These are phyloP conservation scores for Oncopodura yosiiana DNA, from an alignment of 1,140 invertebrate genomes.

Conservation along the genomic window DNA sequence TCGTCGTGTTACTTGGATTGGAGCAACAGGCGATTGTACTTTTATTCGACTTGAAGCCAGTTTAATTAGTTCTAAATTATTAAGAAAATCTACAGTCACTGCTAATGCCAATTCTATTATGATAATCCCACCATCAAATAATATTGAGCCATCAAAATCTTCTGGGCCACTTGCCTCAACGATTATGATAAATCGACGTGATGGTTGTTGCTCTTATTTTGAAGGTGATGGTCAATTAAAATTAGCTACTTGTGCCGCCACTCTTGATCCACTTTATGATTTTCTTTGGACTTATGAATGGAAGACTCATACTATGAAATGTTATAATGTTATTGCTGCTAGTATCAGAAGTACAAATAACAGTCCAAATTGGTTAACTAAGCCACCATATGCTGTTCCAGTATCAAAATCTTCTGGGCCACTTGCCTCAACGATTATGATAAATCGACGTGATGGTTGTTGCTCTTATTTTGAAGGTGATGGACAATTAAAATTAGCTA, in stretches of 20 bases:
- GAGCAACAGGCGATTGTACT: constrained; percentile 88
- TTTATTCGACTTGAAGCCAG: constrained; percentile 88
- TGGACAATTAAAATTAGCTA: constrained; percentile 67
- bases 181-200: constrained; percentile 63
- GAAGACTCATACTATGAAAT: constrained; percentile 57
- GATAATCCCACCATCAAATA: constrained; percentile 59
- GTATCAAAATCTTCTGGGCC: too few species aligned
- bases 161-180: constrained; percentile 41
- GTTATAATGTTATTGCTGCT: constrained; percentile 69
- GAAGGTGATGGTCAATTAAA: constrained; percentile 65
- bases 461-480: constrained; percentile 66
- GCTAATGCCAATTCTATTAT: constrained; percentile 58
- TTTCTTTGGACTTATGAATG: constrained; percentile 60
- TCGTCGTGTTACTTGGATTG: constrained; percentile 82
- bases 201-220: constrained; percentile 73
- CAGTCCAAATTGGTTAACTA: constrained; percentile 21
- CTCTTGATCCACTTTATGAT: constrained; percentile 79
- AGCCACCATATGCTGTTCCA: constrained; percentile 27
- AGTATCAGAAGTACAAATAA: constrained; percentile 43
- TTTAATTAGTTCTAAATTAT: constrained; percentile 76
- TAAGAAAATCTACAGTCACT: constrained; percentile 74
- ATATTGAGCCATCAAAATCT: constrained; percentile 57
- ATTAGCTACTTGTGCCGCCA: constrained; percentile 61
- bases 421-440: constrained; percentile 43
- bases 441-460: constrained; percentile 70